Evolutionary conservation across 2,113 vertebrate species (phyloP).

Genomic region (Rattus norvegicus): GRCr8 NC_086022.1:43258501-43259000

Average conservation of each 20-base stretch:
- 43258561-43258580: not conserved
- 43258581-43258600: not conserved
- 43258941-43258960: not conserved
- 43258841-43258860: not conserved
- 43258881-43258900: not conserved
- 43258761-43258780: not conserved
- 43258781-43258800: too few species aligned
- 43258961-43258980: not conserved
- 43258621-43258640: not conserved
- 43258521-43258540: not conserved
- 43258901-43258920: not conserved
- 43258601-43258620: not conserved
- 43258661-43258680: not conserved
- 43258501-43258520: not conserved
- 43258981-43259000: not conserved
- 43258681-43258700: not conserved
- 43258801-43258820: not conserved
- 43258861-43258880: not conserved
- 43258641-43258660: slow-evolving; percentile 11
- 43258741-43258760: not conserved
- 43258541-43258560: slow-evolving; percentile 33
- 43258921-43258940: not conserved
- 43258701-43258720: not conserved
- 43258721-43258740: too few species aligned
- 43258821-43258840: not conserved